Conservation (phyloP, 2,797 vertebrate species). For the Falco concolor region DNA sequence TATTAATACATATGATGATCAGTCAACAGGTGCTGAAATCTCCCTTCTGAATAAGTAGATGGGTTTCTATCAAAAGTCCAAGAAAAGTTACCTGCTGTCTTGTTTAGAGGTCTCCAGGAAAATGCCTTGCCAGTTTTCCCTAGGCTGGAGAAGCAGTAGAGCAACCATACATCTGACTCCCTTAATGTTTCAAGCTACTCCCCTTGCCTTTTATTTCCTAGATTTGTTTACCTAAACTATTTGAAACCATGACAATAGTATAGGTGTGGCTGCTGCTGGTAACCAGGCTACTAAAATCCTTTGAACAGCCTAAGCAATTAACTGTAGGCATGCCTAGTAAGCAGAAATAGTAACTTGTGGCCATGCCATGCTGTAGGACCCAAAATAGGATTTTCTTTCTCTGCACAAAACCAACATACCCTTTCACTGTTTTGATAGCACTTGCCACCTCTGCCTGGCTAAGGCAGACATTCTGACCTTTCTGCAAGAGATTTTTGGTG, state of each 20-base stretch:
- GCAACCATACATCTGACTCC: neutral
- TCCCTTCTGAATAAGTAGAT: neutral
- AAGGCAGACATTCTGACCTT: neutral
- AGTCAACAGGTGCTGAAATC: neutral
- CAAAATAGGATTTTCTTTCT: neutral
- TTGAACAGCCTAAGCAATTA: neutral
- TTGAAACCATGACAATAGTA: neutral
- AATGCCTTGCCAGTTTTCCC: neutral
- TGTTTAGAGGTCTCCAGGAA: neutral
- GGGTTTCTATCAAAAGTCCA: neutral
- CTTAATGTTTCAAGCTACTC: neutral
- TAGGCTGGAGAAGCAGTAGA: neutral
- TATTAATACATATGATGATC: neutral
- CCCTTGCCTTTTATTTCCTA: neutral
- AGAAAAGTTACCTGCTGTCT: neutral
- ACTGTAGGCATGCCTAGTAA: neutral
- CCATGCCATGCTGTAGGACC: neutral
- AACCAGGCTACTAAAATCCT: neutral
- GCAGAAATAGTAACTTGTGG: neutral
- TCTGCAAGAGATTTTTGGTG: neutral
- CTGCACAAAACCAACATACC: neutral
- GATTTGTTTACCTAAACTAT: neutral
- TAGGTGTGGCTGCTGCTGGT: neutral
- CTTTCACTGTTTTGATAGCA: neutral
- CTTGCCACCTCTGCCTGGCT: neutral